These are phyloP conservation scores for Pyrrhia umbra DNA, from an alignment of 2,888 invertebrate species.

Conservation along the genomic window DNA sequence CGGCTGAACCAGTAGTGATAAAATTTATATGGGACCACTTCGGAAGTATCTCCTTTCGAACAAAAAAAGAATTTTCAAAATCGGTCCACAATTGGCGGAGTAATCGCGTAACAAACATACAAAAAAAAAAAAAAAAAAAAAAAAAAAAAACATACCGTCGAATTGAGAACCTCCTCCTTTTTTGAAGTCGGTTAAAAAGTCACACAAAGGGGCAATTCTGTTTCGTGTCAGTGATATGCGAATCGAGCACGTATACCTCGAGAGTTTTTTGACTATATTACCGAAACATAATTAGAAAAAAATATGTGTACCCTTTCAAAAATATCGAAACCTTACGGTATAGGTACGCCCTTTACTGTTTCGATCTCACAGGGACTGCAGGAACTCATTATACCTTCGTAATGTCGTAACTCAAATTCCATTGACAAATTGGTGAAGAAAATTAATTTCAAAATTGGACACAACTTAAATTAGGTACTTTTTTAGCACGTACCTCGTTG, in stretches of 20 bases:
- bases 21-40: no score
- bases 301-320: slow-evolving; percentile 39
- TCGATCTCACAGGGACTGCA: slow-evolving; percentile 52
- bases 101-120: no score
- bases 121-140: no score
- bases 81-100: no score
- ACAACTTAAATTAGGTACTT: slow-evolving; percentile 51
- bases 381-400: slow-evolving; percentile 56
- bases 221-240: slow-evolving; percentile 30
- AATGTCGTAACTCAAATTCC: slow-evolving; percentile 33
- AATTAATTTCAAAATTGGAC: slow-evolving; percentile 43
- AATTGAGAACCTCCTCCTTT: no score
- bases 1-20: no score
- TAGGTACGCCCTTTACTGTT: slow-evolving; percentile 41
- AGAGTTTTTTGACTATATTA: slow-evolving; percentile 13
- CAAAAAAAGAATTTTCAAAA: no score
- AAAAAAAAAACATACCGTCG: no score
- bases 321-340: slow-evolving; percentile 53
- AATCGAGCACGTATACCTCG: neutral
- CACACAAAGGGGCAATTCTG: slow-evolving; percentile 21
- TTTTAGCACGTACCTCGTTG: slow-evolving; percentile 15
- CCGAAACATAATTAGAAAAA: slow-evolving; percentile 1
- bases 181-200: no score
- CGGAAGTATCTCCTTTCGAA: no score
- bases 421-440: slow-evolving; percentile 53